A percentile compares a stretch with the other conserved stretches of the same genome.
Evolutionary conservation across 2,888 invertebrate genomes (phyloP).

Genomic region (Dermolepida albohirtum): DNA sequence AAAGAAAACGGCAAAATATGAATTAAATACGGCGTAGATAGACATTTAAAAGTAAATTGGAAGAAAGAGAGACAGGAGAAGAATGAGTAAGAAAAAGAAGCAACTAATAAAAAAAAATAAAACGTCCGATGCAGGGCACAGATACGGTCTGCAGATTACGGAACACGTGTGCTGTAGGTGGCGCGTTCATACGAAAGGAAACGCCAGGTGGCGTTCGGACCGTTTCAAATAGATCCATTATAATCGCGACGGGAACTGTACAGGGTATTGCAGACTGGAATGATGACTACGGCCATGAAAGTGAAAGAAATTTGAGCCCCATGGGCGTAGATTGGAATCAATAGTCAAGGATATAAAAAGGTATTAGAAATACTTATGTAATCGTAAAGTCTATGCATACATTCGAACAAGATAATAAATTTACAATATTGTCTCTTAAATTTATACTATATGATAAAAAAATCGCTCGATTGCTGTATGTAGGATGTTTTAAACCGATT

Average conservation of each 20-base stretch:
- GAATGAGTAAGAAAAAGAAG: conserved; percentile 16
- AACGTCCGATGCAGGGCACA: conserved; percentile 24
- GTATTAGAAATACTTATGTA: too few species aligned
- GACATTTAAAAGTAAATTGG: not conserved
- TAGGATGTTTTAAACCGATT: too few species aligned
- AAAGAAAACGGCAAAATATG: conserved; percentile 6
- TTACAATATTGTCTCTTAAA: too few species aligned
- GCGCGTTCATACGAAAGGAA: conserved; percentile 7
- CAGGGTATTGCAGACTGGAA: not conserved
- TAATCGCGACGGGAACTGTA: conserved; percentile 1
- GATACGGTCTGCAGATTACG: conserved; percentile 29
- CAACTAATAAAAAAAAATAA: conserved; percentile 20
- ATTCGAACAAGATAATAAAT: too few species aligned
- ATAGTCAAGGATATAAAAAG: too few species aligned
- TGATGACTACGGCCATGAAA: conserved; percentile 3
- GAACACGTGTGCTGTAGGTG: conserved; percentile 28
- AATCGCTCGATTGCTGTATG: too few species aligned
- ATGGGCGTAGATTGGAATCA: too few species aligned
- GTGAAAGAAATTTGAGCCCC: conserved; percentile 2
- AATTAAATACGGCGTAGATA: not conserved
- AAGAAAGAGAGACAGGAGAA: not conserved
- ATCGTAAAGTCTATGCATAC: too few species aligned
- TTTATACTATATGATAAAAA: too few species aligned
- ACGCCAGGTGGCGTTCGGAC: conserved; percentile 21
- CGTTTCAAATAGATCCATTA: conserved; percentile 18